Conservation (phyloP, 2,797 vertebrate genomes). For the Rhodeus uyekii region DNA sequence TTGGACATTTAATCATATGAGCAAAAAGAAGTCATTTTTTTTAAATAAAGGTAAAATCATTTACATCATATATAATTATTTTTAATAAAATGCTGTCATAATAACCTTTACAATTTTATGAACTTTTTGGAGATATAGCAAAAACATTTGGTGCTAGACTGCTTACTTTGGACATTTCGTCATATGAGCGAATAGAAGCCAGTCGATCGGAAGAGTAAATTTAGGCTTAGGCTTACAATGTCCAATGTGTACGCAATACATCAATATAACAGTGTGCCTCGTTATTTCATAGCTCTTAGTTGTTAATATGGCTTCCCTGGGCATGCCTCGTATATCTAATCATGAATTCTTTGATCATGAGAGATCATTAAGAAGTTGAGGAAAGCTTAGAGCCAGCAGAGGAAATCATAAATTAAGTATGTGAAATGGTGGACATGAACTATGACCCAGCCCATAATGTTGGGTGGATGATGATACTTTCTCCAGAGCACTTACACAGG, state of each 20-base stretch:
- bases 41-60: too few species aligned
- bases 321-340: neutral
- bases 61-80: too few species aligned
- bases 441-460: neutral
- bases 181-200: conserved; percentile 80
- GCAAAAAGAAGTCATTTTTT: conserved; percentile 75
- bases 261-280: neutral
- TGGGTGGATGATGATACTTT: too few species aligned
- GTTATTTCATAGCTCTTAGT: neutral
- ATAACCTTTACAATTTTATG: too few species aligned
- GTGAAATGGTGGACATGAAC: neutral
- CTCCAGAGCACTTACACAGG: too few species aligned
- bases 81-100: neutral
- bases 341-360: neutral
- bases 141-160: neutral
- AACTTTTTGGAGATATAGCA: neutral
- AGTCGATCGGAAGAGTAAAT: conserved; percentile 79
- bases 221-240: neutral
- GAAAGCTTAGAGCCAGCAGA: neutral
- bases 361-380: neutral
- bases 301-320: neutral
- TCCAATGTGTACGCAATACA: neutral
- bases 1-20: conserved; percentile 83
- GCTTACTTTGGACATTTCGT: conserved; percentile 87
- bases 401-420: neutral